Base-by-base conservation (phyloP, 2,113 vertebrate species). In the Tautogolabrus adspersus region DNA sequence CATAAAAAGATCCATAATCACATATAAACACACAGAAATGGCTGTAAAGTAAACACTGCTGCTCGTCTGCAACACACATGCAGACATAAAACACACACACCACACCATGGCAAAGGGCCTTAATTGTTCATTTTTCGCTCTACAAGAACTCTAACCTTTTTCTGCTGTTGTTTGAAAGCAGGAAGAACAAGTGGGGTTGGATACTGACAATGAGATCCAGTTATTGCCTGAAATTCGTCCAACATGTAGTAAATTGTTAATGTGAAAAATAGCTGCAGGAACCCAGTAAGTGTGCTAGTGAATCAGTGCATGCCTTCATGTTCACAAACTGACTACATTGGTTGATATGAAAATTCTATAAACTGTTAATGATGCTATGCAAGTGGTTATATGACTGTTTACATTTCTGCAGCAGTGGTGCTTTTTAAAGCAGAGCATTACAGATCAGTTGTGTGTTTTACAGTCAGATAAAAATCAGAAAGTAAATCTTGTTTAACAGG, bases 1-100 rank as follows among this genome's bases (percentile, higher is more conserved):
- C 87, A 88, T 79, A 75, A 86, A 86, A 79, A 80, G 56, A 81
- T 66, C 77, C 83, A 87, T 81, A 83, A 85, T 82, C 83, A n/a
- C 74, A 47, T 69, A 60, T 38, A 73, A 76, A 87, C 84, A 87
- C 77, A 72, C 73, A 68, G 34, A 70, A 72, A 51, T 16, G 69
- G 75, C 74, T 68, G 60, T 38, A 70, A 68, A 68, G 79, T 67
- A 65, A 87, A 79, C 66, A 81, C 60, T 76, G 75, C 58, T 47
- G 16, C 67, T 82, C 57, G 67, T 21, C 79, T 72, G 70, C 37
- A 52, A 56, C 61, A 75, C n/a, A 79, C 54, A 42, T 18, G 40
- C 57, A 52, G 3, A 67, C 67, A 63, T 21, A 40, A 70, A 60
- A 73, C 40, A 65, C 66, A 69, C 59, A 70, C 16, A 72, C 42